Conservation (phyloP, 2,797 vertebrate genomes). For the Masticophis lateralis region DNA sequence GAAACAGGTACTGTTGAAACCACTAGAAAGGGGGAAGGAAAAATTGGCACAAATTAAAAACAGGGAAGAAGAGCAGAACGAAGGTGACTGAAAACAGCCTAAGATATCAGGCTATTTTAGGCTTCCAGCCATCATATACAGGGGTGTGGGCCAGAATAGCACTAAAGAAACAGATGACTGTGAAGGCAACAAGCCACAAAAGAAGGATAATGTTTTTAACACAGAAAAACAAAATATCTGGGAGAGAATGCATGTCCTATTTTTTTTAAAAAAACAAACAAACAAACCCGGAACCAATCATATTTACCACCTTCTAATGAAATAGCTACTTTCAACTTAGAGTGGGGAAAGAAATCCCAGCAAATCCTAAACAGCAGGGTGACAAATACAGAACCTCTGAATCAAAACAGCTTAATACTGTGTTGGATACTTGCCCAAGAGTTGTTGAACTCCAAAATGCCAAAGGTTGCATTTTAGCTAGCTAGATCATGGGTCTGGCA, state of each 20-base stretch:
- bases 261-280: background rate
- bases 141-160: background rate
- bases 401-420: background rate
- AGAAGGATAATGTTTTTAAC: background rate
- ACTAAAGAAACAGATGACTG: background rate
- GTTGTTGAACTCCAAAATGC: constrained; percentile 3
- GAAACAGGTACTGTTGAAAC: background rate
- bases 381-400: background rate
- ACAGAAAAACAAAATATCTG: background rate
- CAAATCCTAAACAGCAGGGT: background rate
- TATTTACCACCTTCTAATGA: background rate
- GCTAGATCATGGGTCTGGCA: background rate
- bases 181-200: background rate
- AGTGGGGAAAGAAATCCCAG: background rate
- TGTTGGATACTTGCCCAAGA: background rate
- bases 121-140: background rate
- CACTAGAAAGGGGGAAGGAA: background rate
- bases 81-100: background rate
- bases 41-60: background rate
- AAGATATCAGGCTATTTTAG: background rate
- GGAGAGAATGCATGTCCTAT: background rate
- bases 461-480: constrained; percentile 1
- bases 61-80: background rate
- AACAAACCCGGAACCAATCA: background rate
- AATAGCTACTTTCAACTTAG: background rate